Evolutionary conservation across 2,888 invertebrate genomes (phyloP).

Genomic region (Trachelus troglodyta): DNA sequence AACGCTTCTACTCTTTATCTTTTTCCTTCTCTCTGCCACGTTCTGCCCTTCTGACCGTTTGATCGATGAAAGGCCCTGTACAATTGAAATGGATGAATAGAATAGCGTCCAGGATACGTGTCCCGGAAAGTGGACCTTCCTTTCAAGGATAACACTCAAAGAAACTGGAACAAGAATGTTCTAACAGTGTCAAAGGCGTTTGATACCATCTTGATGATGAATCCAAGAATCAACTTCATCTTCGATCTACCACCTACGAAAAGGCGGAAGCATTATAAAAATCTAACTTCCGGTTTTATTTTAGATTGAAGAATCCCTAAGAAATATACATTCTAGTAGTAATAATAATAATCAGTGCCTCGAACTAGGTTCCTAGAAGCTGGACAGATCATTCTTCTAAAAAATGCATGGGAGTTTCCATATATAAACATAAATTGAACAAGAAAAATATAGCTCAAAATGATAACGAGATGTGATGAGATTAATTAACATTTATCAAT

Average conservation of each 20-base stretch:
- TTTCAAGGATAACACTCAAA: neutral
- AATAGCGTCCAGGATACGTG: conserved; percentile 1
- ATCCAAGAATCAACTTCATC: neutral
- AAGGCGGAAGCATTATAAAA: neutral
- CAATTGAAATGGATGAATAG: neutral
- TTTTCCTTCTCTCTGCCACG: neutral
- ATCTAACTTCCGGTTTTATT: neutral
- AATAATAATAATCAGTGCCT: neutral
- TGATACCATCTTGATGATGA: neutral
- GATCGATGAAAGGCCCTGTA: conserved; percentile 13
- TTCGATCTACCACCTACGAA: neutral
- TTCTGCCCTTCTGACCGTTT: conserved; percentile 7
- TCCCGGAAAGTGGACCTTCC: conserved; percentile 4
- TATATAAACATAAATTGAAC: neutral
- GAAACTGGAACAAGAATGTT: neutral
- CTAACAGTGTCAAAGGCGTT: neutral
- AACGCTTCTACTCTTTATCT: neutral
- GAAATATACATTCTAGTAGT: neutral
- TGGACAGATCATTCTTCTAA: neutral
- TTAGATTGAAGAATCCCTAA: neutral
- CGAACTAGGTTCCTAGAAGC: neutral
- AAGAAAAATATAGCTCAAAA: neutral
- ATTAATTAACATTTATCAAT: neutral
- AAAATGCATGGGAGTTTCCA: neutral
- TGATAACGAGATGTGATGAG: neutral